Evolutionary conservation across 64 coral and sea anemone species (phyloP), one percentile per base, ranked within the genome.

Genomic region (Montipora capricornis): DNA sequence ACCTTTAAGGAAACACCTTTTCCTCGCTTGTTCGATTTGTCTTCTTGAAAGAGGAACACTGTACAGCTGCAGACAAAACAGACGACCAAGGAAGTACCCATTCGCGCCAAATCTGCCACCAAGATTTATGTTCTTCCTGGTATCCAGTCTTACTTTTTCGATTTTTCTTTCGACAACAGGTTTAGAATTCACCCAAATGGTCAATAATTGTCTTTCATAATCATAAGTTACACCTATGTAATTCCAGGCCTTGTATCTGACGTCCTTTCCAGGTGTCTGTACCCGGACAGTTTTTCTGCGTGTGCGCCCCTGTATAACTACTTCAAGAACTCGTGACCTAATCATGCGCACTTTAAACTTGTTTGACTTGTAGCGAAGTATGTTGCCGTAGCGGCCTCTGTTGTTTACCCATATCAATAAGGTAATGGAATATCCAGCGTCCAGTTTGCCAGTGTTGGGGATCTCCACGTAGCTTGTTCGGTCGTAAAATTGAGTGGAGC

Each of bases 31-130:
- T 11, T 75, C 49, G 62, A 97, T 97, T 71, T 94, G 91, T 46
- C 60, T 68, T 12, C 53, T 20, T 53, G 76, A 73, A n/a, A 97
- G 82, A 4, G 89, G 92, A 19, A 44, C 77, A 12, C 89, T 84
- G 78, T 95, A 97, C 70, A 97, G 73, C 78, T 97, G 96, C 44
- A 91, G 83, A 78, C 96, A 97, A 16, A 89, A 74, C 14, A 98
- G 47, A 20, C 93, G 88, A 71, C 93, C 96, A 20, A 70, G 91
- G 82, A 98, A 88, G 49, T 84, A 82, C 19, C 85, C 66, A 4
- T 89, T 71, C 13, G 73, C 85, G 64, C 93, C 77, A 22, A 9
- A 79, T 24, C 66, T 73, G 14, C 77, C 73, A 8, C 96, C 96
- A 69, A 98, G 89, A 61, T 89, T 88, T 68, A 98, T 82, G 3